Conservation (phyloP, 2,113 vertebrate genomes). For the Apus apus region DNA sequence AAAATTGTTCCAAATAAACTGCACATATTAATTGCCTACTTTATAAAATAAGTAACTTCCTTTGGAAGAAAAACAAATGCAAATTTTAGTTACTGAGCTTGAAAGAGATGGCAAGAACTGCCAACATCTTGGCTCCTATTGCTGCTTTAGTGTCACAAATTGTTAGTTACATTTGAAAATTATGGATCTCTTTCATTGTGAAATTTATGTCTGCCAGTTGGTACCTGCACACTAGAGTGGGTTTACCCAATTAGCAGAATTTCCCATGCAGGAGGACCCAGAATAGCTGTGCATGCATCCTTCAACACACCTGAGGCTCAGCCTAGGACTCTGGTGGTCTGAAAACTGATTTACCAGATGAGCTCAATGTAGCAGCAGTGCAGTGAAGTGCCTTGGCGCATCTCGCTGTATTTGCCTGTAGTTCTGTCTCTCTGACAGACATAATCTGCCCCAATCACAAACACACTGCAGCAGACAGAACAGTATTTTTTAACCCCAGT, state of each 20-base stretch:
- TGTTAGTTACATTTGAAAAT: slow-evolving; percentile 71
- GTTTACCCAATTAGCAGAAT: slow-evolving; percentile 55
- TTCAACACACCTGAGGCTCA: not conserved
- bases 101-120: slow-evolving; percentile 50
- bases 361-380: not conserved
- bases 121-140: slow-evolving; percentile 57
- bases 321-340: not conserved
- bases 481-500: not conserved
- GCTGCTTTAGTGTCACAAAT: slow-evolving; percentile 65
- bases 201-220: slow-evolving; percentile 56
- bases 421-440: not conserved
- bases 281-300: not conserved
- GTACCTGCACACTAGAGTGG: slow-evolving; percentile 50
- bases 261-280: slow-evolving; percentile 54
- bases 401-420: not conserved
- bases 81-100: slow-evolving; percentile 37
- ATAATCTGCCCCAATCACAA: not conserved
- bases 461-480: not conserved
- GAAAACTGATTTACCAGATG: not conserved
- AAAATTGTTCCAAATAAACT: not conserved
- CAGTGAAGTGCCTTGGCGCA: not conserved
- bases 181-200: slow-evolving; percentile 42
- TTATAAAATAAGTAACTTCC: slow-evolving; percentile 47
- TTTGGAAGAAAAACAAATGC: slow-evolving; percentile 58
- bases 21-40: not conserved